Base-by-base conservation (phyloP, 2,113 vertebrate genomes). In the Litocranius walleri region DNA sequence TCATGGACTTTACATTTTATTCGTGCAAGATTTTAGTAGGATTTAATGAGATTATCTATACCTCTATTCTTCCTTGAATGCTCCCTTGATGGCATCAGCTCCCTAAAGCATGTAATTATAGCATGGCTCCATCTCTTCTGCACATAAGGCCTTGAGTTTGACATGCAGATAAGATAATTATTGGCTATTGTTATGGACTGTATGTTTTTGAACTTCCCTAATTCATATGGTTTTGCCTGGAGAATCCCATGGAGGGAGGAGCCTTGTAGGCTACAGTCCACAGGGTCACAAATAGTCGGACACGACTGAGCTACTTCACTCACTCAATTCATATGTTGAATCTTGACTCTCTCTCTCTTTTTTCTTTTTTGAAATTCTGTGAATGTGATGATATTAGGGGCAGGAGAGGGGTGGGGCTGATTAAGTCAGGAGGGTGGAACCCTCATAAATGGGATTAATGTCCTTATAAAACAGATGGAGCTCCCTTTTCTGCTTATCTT, bases 281-380 rank as follows among this genome's bases (percentile, higher is more conserved):
- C 4, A 0, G 29, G 6, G 29, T 30, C 1, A 0, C 61, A 62
- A 62, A 62, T 30, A 62, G 61, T 62, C 0, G 0, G 29, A 62
- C 29, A 62, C 0, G 2, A 30, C 61, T 30, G 29, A 62, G 29
- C 13, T 62, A 15, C 29, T 62, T 62, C 13, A 62, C 61, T 62
- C 29, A 62, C 29, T 62, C 61, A 62, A 30, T 7, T 62, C 27
- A 15, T 62, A 30, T 62, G 27, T 62, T 88, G 56, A 94, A 33
- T 62, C 27, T 17, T 62, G 30, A 59, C 71, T 33, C 36, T 88
- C 23, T 59, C 57, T 61, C 27, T 61, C 29, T 19, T 67, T 67
- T n/a, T 64, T n/a, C 7, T 10, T n/a, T 67, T 17, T 64, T 64
- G 7, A 67, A 19, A 67, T 19, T n/a, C 16, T 67, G 64, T n/a